Percentiles rank a stretch among this genome's conserved stretches.
Evolutionary conservation across 2,888 invertebrate species (phyloP).

Genomic region (Sinodicranocentrus sp.): DNA sequence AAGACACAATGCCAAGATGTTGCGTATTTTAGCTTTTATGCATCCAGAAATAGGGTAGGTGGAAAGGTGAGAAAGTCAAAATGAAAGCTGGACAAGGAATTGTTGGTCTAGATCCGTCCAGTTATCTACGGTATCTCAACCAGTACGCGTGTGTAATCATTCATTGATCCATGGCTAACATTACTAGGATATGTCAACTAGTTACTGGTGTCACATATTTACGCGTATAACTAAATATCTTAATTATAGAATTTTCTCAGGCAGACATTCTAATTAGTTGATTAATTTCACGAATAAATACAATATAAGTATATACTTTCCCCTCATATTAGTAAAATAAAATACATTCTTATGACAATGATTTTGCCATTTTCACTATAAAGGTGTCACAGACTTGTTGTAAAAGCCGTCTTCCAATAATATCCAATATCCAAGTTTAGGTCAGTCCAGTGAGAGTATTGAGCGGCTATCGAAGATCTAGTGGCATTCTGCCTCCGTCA

Average conservation of each 20-base stretch:
- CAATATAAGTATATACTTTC: too few relatives aligned
- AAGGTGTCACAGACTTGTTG: too few relatives aligned
- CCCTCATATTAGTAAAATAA: too few relatives aligned
- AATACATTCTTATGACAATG: too few relatives aligned
- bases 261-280: neutral
- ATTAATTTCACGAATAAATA: neutral
- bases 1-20: too few relatives aligned
- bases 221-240: neutral
- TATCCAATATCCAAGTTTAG: too few relatives aligned
- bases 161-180: neutral
- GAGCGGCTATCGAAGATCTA: too few relatives aligned
- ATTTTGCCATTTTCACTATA: too few relatives aligned
- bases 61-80: slow-evolving; percentile 1
- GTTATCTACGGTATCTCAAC: neutral
- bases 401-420: too few relatives aligned
- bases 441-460: too few relatives aligned
- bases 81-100: neutral
- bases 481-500: too few relatives aligned
- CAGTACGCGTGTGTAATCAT: neutral
- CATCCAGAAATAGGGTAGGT: slow-evolving; percentile 1
- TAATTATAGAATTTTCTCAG: neutral
- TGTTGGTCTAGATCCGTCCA: neutral
- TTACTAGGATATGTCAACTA: neutral
- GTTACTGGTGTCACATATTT: neutral
- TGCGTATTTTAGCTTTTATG: too few relatives aligned